Evolutionary conservation across 2,888 invertebrate species (phyloP), one percentile per base, ranked within the genome.

Genomic region (Mythimna vitellina): DNA sequence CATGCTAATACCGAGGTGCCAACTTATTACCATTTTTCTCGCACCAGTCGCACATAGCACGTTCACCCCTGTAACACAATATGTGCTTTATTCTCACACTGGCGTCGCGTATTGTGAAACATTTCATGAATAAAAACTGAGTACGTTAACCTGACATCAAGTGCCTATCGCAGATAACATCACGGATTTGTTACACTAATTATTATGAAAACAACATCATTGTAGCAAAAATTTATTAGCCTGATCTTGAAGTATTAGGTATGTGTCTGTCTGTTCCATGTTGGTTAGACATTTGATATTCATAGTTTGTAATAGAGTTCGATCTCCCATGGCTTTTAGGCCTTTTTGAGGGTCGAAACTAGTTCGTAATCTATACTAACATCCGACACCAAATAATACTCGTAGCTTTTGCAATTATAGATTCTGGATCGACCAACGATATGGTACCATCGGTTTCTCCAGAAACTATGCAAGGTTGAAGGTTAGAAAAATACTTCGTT

Each of bases 11-110:
- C 42, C 17, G 38, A 51, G 14, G 12, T 76, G 12, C 56, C 12
- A 53, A 53, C 49, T 54, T 77, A 53, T 60, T 69, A 65, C 25
- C 54, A 65, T 71, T 81, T 81, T 78, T 79, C 63, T 81, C 71
- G 71, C 46, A 42, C 56, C 61, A 76, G 61, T 54, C 69, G 53
- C 42, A 54, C 66, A 74, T 42, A 35, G 80, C 56, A 32, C 80
- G 70, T 79, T 79, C 72, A 69, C 68, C 49, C 65, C 42, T 62
- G 65, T 71, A 82, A 77, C 54, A 74, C 71, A 70, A 83, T 72
- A 79, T 68, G 54, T 68, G 71, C 81, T 79, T 73, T 66, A 73
- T 83, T 79, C 81, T 67, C 86, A 78, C 81, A 85, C 38, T n/a
- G 60, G 17, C 42, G 42, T 57, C 32, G 22, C 35, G 53, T 77